Conservation (phyloP, 2,113 vertebrate genomes). For the Zingel zingel region DNA sequence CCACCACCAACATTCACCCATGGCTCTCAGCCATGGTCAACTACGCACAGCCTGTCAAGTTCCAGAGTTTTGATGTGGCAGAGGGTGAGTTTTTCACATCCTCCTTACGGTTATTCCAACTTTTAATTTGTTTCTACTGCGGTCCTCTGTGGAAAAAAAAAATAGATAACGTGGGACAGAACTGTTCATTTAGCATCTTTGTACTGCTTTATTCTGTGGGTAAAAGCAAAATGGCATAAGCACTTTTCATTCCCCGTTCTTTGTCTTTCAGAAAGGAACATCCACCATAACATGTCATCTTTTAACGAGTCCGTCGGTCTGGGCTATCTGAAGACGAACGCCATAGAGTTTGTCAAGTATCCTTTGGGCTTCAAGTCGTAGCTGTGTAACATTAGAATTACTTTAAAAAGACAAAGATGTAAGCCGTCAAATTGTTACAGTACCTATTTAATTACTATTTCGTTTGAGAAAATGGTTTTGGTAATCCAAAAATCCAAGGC, state of each 20-base stretch:
- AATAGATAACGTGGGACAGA: neutral
- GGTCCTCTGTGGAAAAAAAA: neutral
- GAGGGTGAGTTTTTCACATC: conserved; percentile 87
- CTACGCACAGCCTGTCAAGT: conserved; percentile 99
- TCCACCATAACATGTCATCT: conserved; percentile 99
- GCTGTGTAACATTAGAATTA: neutral
- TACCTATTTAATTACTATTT: neutral
- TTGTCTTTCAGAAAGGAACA: conserved; percentile 89
- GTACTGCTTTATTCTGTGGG: neutral
- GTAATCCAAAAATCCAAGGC: neutral
- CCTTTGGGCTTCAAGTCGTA: conserved; percentile 81
- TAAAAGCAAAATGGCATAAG: neutral
- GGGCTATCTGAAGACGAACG: conserved; percentile 99
- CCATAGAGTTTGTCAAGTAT: conserved; percentile 99
- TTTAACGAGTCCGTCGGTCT: conserved; percentile 98
- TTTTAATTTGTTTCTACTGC: neutral
- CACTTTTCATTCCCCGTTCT: neutral
- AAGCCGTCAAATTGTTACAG: neutral
- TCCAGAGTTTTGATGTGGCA: conserved; percentile 96
- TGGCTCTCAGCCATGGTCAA: conserved; percentile 99
- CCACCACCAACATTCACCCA: conserved; percentile 98
- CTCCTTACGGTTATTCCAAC: neutral
- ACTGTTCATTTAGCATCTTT: neutral
- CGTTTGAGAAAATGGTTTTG: too few species aligned
- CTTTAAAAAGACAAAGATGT: too few species aligned